phyloP scores from a whole-genome alignment of 2,113 vertebrate genomes.

The Ceratotherium simum region DNA sequence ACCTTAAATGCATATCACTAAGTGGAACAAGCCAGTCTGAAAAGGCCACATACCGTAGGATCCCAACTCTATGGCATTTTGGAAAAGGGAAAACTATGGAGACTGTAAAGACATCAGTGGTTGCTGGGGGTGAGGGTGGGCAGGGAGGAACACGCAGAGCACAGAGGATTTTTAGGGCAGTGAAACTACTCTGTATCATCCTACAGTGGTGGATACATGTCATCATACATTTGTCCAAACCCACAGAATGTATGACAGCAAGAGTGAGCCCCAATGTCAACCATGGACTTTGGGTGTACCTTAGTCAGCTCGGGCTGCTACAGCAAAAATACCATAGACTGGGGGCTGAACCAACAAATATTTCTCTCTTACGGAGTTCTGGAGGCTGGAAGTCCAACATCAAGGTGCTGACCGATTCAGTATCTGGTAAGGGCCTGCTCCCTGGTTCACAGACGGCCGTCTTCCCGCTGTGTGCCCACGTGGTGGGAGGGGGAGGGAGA shows the following conservation, averaged over 20 bases:
- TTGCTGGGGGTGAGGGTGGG: no score
- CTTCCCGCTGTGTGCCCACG: background rate
- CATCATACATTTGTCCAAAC: background rate
- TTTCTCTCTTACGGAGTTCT: background rate
- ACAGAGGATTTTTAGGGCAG: background rate
- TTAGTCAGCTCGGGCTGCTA: background rate
- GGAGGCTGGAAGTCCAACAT: background rate
- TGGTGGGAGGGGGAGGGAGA: background rate
- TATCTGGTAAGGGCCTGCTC: background rate
- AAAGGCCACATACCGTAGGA: background rate
- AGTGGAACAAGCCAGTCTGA: background rate
- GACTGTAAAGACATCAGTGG: background rate
- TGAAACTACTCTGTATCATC: background rate
- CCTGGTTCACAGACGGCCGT: no score
- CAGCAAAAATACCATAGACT: background rate
- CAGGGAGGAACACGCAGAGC: background rate
- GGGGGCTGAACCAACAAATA: background rate
- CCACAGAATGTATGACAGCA: background rate
- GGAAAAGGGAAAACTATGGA: background rate
- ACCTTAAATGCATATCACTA: background rate
- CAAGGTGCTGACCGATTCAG: background rate
- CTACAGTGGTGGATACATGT: rapidly evolving
- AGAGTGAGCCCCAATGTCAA: background rate
- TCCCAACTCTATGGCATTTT: background rate
- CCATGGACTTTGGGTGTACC: no score